Evolutionary conservation across 2,113 vertebrate genomes (phyloP).

Genomic region (Formicarius rufipectus): DNA sequence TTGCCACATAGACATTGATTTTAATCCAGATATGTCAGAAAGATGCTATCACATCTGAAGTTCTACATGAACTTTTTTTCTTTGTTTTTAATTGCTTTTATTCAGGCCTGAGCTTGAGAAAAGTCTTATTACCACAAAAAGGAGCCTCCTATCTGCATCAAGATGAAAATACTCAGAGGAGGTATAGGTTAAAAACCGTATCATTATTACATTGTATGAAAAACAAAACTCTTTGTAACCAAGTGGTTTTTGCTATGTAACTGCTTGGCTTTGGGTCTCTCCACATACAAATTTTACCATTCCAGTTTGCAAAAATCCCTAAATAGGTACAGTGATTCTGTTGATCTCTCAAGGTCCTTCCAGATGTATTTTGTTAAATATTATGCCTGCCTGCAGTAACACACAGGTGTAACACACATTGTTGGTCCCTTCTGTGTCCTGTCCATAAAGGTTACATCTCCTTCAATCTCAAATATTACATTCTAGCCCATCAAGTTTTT

Average conservation of each 20-base stretch:
- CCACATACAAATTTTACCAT: not conserved
- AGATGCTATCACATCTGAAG: not conserved
- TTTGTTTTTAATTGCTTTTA: not conserved
- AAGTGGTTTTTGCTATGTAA: not conserved
- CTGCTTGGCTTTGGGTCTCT: not conserved
- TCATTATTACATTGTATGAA: not conserved
- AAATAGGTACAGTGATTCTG: not conserved
- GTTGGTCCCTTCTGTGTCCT: not conserved
- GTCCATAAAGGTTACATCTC: not conserved
- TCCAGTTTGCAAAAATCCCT: not conserved
- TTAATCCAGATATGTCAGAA: not conserved
- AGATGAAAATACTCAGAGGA: not conserved
- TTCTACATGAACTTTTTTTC: not conserved
- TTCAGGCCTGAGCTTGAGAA: not conserved
- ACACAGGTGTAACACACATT: not conserved
- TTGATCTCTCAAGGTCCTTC: not conserved
- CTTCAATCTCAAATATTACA: not conserved
- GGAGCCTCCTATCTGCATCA: not conserved
- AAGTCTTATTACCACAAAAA: not conserved
- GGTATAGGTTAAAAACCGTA: not conserved
- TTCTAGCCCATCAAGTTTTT: not conserved
- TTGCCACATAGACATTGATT: not conserved
- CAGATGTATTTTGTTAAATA: not conserved
- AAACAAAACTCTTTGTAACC: not conserved
- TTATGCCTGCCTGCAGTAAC: not conserved